Conservation (phyloP, 1,140 invertebrate species). For the Octopus sinensis region DNA sequence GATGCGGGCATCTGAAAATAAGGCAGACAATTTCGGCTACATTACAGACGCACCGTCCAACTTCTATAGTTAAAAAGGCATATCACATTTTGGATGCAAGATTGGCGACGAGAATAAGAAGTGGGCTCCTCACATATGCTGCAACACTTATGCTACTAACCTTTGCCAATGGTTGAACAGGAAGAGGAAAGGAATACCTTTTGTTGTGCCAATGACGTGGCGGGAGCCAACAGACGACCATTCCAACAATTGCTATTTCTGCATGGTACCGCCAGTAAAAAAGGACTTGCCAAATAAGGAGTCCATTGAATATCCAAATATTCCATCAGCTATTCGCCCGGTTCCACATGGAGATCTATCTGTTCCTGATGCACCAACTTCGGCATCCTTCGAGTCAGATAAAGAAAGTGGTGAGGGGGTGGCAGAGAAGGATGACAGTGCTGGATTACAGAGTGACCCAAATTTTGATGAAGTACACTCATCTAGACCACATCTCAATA, state of each 20-base stretch:
- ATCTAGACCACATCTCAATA: background rate
- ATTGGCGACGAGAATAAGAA: background rate
- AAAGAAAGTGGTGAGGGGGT: background rate
- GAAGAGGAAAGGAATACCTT: background rate
- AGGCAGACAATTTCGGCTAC: background rate
- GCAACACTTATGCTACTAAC: background rate
- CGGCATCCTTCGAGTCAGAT: background rate
- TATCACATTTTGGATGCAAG: constrained; percentile 1
- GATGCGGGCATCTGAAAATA: background rate
- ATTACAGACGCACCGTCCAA: background rate
- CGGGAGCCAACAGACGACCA: background rate
- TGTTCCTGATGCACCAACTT: background rate
- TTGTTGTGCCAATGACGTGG: background rate
- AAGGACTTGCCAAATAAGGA: background rate
- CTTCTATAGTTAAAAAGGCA: background rate
- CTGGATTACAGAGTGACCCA: background rate
- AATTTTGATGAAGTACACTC: background rate
- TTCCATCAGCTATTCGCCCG: background rate
- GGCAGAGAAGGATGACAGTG: background rate
- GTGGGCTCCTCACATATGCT: constrained; percentile 1
- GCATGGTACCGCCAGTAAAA: background rate
- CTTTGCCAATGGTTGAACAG: background rate
- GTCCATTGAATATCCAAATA: background rate
- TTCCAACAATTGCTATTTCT: background rate
- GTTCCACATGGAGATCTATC: background rate